These are phyloP conservation scores for Stomatorhinus walkeri DNA, from an alignment of 2,797 vertebrate genomes.

Conservation along the genomic window DNA sequence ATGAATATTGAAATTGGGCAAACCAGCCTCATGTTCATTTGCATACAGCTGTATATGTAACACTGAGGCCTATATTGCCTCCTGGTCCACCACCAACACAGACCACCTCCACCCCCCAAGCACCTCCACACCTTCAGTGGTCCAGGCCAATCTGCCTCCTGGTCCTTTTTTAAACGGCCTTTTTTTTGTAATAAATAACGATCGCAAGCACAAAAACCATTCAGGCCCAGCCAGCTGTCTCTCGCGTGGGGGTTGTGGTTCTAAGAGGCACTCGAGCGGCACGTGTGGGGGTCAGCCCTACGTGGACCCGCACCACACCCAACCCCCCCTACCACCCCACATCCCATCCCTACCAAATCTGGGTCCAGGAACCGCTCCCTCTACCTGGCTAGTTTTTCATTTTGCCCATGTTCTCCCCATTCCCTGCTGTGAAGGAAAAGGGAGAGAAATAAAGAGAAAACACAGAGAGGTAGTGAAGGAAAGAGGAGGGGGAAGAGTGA, in stretches of 20 bases:
- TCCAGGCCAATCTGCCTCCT: not conserved
- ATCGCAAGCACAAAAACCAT: constrained; percentile 16
- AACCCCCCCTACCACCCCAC: not conserved
- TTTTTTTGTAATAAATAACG: constrained; percentile 18
- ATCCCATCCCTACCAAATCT: not conserved
- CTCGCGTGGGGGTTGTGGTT: not conserved
- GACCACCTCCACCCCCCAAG: not conserved
- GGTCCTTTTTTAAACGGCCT: not conserved
- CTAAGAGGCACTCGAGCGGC: constrained; percentile 19
- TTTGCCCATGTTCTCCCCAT: not conserved
- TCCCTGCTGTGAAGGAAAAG: not conserved
- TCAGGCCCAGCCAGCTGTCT: constrained; percentile 17
- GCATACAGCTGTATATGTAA: constrained; percentile 18
- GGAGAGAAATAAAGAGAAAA: not conserved
- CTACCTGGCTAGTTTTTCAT: not conserved
- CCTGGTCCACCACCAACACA: not conserved
- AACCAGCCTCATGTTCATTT: constrained; percentile 8
- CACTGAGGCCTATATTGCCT: constrained; percentile 6
- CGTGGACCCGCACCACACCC: not conserved
- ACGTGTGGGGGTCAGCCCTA: constrained; percentile 17
- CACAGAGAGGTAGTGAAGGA: not conserved
- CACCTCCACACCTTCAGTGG: constrained; percentile 14
- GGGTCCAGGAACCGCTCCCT: not conserved
- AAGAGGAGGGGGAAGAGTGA: not conserved
- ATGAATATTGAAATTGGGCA: constrained; percentile 13